Evolutionary conservation across 1,140 invertebrate species (phyloP), one percentile per base, ranked within the genome.

Genomic region (Trichonephila clavipes): DNA sequence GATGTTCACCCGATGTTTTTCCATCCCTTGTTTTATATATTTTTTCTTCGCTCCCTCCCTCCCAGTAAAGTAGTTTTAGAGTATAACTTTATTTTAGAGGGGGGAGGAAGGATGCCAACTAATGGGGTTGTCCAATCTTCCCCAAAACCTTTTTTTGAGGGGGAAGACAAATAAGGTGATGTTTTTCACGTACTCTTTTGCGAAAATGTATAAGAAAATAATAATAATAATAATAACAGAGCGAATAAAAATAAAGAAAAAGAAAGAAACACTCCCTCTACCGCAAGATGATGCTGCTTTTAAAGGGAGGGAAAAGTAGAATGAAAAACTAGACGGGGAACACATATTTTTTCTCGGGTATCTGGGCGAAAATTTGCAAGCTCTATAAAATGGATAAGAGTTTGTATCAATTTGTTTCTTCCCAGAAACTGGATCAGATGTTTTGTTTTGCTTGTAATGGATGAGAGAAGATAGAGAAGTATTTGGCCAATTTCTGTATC

Each of bases 41-140:
- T 24, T 77, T 77, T 64, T 18, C 2, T 5, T 28, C 6, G 4
- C 44, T 61, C 83, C n/a, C 62, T 92, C 40, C 83, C 62, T 92
- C 87, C 91, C 40, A 82, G 58, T 85, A 92, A 92, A 92, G 91
- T 87, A 92, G 91, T 72, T 87, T 87, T 87, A 92, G 82, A 92
- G 83, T 40, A 87, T 92, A 92, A 92, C 91, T 92, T 92, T 92
- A 92, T 92, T 92, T 92, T 81, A 51, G 81, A 64, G 64, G 64
- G 51, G 59, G 58, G 28, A 19, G 19, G 21, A 44, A 58, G n/a
- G 88, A 77, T 58, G 66, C 34, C 69, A 72, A 21, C 59, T 92
- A 92, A 92, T 92, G 91, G 91, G 44, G 44, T 92, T 87, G 82
- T 77, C 83, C 83, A 91, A 91, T 91, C 77, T 91, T 64, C n/a